phyloP scores from a whole-genome alignment of 1,140 invertebrate species.

The Coboldia fuscipes region DNA sequence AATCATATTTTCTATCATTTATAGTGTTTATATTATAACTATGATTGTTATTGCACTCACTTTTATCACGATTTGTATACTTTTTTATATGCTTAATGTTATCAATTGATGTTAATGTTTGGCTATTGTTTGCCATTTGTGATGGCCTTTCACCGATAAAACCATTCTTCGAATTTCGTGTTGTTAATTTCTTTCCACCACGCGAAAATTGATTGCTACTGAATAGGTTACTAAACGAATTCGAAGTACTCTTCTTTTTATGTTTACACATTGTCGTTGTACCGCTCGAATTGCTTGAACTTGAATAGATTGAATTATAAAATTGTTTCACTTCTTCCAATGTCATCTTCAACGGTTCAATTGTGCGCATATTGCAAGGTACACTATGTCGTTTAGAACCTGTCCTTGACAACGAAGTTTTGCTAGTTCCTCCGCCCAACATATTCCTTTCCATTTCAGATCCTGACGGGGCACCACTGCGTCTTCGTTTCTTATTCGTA shows the following conservation, averaged over 20 bases:
- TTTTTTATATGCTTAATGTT: too few relatives aligned
- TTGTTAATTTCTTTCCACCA: slow-evolving; percentile 1
- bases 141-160: too few relatives aligned
- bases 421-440: neutral
- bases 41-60: slow-evolving; percentile 8
- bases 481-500: slow-evolving; percentile 2
- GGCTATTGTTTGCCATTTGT: too few relatives aligned
- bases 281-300: slow-evolving; percentile 9
- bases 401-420: neutral
- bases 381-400: slow-evolving; percentile 28
- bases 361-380: slow-evolving; percentile 15
- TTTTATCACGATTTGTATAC: too few relatives aligned
- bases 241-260: too few relatives aligned
- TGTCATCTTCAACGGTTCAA: slow-evolving; percentile 65
- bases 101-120: too few relatives aligned
- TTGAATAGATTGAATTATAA: slow-evolving; percentile 54
- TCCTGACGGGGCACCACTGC: slow-evolving; percentile 23
- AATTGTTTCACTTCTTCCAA: slow-evolving; percentile 66
- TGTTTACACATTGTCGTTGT: neutral
- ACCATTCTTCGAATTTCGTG: neutral
- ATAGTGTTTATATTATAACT: slow-evolving; percentile 22
- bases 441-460: slow-evolving; percentile 12
- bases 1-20: too few relatives aligned
- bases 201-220: too few relatives aligned
- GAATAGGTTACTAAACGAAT: too few relatives aligned